A percentile compares a stretch with the other conserved stretches of the same genome.
Conservation (phyloP, 2,113 vertebrate species). For the Crotalus helleri region DNA sequence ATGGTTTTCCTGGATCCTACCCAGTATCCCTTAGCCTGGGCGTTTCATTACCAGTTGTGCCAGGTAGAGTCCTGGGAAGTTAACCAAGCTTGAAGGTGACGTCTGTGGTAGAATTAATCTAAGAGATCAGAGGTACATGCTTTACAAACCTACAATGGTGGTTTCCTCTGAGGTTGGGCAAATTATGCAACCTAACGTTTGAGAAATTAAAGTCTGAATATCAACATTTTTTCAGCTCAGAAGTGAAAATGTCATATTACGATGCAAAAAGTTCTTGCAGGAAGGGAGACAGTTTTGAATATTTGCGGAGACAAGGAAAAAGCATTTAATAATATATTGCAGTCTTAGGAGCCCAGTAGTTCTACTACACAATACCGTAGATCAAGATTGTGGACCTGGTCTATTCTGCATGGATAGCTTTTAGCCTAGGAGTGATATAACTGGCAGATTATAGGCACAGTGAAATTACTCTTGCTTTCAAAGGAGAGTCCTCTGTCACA, state of each 20-base stretch:
- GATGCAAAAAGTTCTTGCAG: neutral
- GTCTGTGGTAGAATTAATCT: neutral
- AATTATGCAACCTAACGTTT: rapidly evolving
- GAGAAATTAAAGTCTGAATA: neutral
- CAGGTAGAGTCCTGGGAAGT: neutral
- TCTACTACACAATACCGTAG: neutral
- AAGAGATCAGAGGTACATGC: neutral
- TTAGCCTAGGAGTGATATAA: neutral
- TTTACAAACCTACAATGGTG: neutral
- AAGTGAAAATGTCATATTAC: neutral
- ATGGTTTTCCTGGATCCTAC: neutral
- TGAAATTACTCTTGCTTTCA: neutral
- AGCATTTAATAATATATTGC: neutral
- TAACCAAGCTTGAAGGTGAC: neutral
- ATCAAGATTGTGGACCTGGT: neutral
- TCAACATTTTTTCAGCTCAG: neutral
- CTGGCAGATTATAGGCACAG: neutral
- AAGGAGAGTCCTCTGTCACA: neutral
- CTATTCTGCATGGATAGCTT: neutral
- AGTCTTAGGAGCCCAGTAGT: neutral
- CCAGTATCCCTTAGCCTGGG: no score
- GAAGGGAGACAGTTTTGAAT: neutral
- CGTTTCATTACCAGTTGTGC: neutral
- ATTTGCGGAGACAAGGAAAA: neutral
- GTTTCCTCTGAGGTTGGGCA: neutral